Evolutionary conservation across 2,797 vertebrate species (phyloP).

Genomic region (Onychomys torridus): DNA sequence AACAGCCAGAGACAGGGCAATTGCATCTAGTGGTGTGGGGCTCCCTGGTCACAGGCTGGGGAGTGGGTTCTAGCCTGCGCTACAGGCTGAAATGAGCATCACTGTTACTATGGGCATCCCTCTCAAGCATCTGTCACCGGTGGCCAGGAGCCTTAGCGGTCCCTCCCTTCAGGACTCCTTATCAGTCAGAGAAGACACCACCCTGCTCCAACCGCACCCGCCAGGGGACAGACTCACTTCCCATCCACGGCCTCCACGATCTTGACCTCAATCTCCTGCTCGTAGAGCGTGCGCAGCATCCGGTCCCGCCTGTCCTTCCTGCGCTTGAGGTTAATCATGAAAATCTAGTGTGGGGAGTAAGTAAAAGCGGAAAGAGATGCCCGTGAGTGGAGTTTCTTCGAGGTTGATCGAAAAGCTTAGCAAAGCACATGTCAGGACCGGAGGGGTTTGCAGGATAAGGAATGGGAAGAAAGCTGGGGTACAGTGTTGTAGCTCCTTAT

Average conservation of each 20-base stretch:
- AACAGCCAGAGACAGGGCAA: neutral
- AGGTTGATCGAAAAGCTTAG: neutral
- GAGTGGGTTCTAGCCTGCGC: neutral
- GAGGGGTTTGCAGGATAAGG: neutral
- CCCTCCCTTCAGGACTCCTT: neutral
- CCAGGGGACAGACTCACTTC: conserved; percentile 90
- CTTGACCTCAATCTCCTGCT: conserved; percentile 92
- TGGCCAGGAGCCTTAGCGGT: neutral
- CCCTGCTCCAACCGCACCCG: neutral
- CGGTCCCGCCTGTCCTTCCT: conserved; percentile 93
- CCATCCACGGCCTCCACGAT: conserved; percentile 95
- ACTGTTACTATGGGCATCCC: neutral
- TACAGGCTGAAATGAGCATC: too few relatives aligned
- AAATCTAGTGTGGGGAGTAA: conserved; percentile 88
- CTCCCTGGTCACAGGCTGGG: neutral
- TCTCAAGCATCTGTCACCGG: neutral
- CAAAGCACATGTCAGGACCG: neutral
- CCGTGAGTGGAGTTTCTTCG: neutral
- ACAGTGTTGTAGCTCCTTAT: neutral
- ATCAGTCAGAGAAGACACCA: neutral
- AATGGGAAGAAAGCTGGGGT: neutral
- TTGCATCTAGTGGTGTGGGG: neutral
- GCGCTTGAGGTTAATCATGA: conserved; percentile 96
- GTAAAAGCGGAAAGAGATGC: conserved; percentile 14
- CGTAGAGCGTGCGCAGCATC: conserved; percentile 93